Conservation (phyloP, 2,888 invertebrate species). For the Linyphia triangularis region DNA sequence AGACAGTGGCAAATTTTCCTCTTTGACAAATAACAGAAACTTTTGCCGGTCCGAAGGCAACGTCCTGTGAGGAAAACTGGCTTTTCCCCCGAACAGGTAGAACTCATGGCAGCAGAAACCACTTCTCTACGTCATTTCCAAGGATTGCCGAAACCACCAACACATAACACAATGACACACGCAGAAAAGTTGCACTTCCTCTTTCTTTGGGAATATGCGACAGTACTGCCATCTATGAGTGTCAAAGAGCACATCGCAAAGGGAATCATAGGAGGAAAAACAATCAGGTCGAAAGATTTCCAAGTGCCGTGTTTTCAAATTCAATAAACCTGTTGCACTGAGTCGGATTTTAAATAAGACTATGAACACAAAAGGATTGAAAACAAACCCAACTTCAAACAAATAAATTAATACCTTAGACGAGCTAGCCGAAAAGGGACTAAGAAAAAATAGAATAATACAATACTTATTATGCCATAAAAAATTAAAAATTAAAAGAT, state of each 20-base stretch:
- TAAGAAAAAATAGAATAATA: too few species aligned
- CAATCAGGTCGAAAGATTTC: too few species aligned
- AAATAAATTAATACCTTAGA: too few species aligned
- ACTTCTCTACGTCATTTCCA: conserved; percentile 37
- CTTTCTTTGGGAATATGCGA: conserved; percentile 9
- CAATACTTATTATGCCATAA: too few species aligned
- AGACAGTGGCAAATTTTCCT: conserved; percentile 11
- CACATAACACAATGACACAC: conserved; percentile 57
- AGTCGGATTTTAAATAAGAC: too few species aligned
- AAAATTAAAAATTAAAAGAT: too few species aligned
- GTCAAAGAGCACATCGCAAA: not conserved
- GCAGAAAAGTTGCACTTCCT: conserved; percentile 27
- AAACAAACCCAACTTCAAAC: too few species aligned
- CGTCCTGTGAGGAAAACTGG: conserved; percentile 50
- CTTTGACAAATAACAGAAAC: conserved; percentile 21
- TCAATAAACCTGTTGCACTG: too few species aligned
- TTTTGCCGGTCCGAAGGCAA: conserved; percentile 49
- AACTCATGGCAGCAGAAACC: conserved; percentile 10
- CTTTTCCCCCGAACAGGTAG: conserved; percentile 30
- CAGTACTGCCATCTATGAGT: conserved; percentile 43
- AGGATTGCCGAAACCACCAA: conserved; percentile 42
- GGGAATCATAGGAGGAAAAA: too few species aligned
- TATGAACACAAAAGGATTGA: too few species aligned
- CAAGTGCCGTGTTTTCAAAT: too few species aligned
- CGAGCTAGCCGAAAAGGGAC: too few species aligned